These are phyloP conservation scores for Heteromurus nitidus DNA, from an alignment of 2,888 invertebrate genomes.

Conservation along the genomic window DNA sequence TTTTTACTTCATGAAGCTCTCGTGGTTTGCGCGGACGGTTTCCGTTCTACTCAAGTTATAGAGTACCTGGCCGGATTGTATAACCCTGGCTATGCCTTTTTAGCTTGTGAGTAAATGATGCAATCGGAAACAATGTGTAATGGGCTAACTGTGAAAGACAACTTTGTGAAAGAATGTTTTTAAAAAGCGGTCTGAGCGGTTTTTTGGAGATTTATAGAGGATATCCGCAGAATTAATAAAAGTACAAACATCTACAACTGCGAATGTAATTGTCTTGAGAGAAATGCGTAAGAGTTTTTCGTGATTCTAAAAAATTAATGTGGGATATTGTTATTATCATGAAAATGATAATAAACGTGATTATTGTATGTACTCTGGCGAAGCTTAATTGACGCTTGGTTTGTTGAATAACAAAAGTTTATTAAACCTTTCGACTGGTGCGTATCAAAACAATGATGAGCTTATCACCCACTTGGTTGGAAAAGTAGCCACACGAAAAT, in stretches of 20 bases:
- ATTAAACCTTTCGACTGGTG: conserved; percentile 36
- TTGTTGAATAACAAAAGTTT: conserved; percentile 28
- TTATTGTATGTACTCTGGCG: too few relatives aligned
- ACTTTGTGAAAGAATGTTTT: not conserved
- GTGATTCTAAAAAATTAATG: not conserved
- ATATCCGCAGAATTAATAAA: conserved; percentile 15
- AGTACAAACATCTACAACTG: not conserved
- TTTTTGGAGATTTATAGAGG: not conserved
- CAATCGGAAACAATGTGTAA: not conserved
- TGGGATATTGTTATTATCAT: conserved; percentile 22
- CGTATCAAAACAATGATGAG: not conserved
- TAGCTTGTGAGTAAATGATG: not conserved
- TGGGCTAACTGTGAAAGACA: conserved; percentile 16
- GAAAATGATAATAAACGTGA: too few relatives aligned
- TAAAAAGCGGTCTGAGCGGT: not conserved
- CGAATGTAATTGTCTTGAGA: not conserved
- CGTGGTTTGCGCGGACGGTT: too few relatives aligned
- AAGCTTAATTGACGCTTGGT: too few relatives aligned
- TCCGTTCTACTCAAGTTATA: too few relatives aligned
- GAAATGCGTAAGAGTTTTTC: conserved; percentile 2
- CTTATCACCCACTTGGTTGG: not conserved
- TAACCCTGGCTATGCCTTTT: too few relatives aligned
- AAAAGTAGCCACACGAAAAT: not conserved
- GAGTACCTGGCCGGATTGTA: too few relatives aligned
- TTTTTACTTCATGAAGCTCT: too few relatives aligned